phyloP scores from a whole-genome alignment of 2,888 invertebrate genomes.

The Oligia strigilis region DNA sequence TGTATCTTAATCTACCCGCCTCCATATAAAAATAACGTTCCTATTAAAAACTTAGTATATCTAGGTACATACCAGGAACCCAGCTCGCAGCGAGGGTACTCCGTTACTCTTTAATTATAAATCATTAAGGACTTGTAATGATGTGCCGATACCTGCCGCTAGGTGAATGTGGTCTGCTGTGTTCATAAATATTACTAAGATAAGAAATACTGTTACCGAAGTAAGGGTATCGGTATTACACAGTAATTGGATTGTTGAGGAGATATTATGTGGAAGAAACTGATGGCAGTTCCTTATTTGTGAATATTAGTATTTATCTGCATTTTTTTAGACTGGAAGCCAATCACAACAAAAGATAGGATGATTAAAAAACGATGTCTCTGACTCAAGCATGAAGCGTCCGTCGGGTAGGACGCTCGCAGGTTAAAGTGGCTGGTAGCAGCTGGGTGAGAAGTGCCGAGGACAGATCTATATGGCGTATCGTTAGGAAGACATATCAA shows the following conservation, averaged over 20 bases:
- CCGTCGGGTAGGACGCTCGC: too few relatives aligned
- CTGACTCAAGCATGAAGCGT: background rate
- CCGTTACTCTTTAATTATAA: slow-evolving; percentile 60
- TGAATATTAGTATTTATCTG: background rate
- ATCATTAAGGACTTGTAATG: slow-evolving; percentile 56
- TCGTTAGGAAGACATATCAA: too few relatives aligned
- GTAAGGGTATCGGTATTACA: slow-evolving; percentile 24
- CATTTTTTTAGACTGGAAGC: background rate
- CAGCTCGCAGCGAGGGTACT: slow-evolving; percentile 21
- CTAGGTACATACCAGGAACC: slow-evolving; percentile 40
- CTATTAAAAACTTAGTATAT: background rate
- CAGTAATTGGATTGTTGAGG: slow-evolving; percentile 38
- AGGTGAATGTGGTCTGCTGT: slow-evolving; percentile 47
- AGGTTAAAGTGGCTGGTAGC: background rate
- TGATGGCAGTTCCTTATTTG: background rate
- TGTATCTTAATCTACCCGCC: background rate
- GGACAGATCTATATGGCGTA: background rate
- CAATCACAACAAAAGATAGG: background rate
- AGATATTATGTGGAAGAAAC: slow-evolving; percentile 1
- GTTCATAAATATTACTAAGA: slow-evolving; percentile 54
- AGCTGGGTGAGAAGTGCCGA: background rate
- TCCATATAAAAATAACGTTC: slow-evolving; percentile 13
- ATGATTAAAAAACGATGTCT: background rate
- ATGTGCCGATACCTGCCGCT: background rate
- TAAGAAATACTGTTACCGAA: slow-evolving; percentile 8